These are phyloP conservation scores for Zaprionus tsacasi DNA, from an alignment of 1,140 invertebrate genomes.

Conservation along the genomic window DNA sequence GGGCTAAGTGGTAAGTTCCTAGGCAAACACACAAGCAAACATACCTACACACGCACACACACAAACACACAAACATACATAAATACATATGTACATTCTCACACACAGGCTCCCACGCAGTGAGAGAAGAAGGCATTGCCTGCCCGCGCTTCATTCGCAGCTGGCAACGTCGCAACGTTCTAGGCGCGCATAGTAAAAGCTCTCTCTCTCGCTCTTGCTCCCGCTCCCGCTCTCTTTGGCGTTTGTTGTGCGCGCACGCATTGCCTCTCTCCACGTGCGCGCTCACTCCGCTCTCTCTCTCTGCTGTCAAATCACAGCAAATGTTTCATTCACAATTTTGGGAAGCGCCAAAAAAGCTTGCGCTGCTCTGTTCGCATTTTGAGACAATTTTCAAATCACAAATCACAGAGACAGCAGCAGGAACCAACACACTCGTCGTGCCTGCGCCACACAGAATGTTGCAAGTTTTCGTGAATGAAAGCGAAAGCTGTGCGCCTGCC, in stretches of 20 bases:
- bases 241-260: background rate
- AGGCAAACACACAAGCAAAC: constrained; percentile 35
- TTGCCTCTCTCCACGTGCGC: background rate
- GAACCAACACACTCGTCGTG: too few species aligned
- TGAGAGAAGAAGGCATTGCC: constrained; percentile 27
- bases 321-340: constrained; percentile 77
- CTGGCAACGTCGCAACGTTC: constrained; percentile 53
- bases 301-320: constrained; percentile 11
- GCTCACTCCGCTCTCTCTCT: constrained; percentile 4
- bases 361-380: constrained; percentile 4
- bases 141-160: constrained; percentile 42
- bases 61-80: constrained; percentile 23
- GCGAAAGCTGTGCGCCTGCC: constrained; percentile 45
- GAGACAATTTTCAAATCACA: constrained; percentile 69
- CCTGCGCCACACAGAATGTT: constrained; percentile 22
- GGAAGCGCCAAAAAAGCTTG: constrained; percentile 63
- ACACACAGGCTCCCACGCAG: constrained; percentile 25
- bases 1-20: constrained; percentile 79
- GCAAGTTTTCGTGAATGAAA: constrained; percentile 79
- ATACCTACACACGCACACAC: background rate
- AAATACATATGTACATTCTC: constrained; percentile 25
- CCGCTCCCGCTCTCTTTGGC: background rate
- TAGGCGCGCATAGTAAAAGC: constrained; percentile 56
- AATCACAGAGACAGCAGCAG: constrained; percentile 20
- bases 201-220: constrained; percentile 39